Conservation (phyloP, 2,113 vertebrate genomes). For the Syrmaticus mikado region DNA sequence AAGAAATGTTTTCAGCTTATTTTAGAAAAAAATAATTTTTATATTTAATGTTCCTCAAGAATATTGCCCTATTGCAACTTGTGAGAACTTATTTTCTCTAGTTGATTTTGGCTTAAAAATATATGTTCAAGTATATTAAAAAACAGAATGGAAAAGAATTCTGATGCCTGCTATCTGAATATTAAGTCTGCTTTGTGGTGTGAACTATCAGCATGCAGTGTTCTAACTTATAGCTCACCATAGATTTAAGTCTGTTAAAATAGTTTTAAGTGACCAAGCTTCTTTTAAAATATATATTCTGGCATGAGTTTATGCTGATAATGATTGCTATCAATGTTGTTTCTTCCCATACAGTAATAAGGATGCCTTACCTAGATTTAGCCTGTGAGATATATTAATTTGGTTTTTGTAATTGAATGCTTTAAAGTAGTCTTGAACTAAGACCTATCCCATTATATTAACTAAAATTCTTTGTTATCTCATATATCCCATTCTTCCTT, state of each 20-base stretch:
- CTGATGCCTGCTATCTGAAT: neutral
- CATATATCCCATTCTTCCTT: fast-evolving
- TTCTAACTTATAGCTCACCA: neutral
- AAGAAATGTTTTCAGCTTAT: conserved; percentile 25
- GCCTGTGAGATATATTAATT: neutral
- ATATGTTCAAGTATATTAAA: neutral
- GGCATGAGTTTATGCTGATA: neutral
- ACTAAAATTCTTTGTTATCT: neutral
- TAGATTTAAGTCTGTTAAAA: neutral
- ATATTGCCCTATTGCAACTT: neutral
- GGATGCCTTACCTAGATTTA: neutral
- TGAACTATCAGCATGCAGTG: neutral
- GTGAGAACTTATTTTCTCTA: neutral
- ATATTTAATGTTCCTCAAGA: neutral
- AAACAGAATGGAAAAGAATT: neutral
- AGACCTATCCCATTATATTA: neutral
- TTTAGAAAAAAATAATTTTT: neutral
- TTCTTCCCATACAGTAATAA: neutral
- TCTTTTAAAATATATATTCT: neutral
- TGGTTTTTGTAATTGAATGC: neutral
- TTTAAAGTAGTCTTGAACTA: neutral
- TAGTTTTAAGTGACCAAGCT: neutral
- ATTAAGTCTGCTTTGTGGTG: neutral
- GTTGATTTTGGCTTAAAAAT: neutral
- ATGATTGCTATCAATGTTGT: neutral